Conservation (phyloP, 2,888 invertebrate species). For the Microplitis deprimator region DNA sequence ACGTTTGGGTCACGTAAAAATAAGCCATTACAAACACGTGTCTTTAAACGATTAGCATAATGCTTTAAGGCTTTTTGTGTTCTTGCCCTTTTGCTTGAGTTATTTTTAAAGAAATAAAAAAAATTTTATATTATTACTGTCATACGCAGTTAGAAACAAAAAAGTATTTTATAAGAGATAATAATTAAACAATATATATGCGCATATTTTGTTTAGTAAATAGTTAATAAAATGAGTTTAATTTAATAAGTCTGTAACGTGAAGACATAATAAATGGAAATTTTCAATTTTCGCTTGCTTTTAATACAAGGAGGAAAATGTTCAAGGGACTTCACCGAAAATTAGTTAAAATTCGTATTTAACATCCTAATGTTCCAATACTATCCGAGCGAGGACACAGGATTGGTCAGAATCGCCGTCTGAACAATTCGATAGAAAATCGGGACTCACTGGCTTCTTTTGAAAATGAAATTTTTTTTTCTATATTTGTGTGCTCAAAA, state of each 20-base stretch:
- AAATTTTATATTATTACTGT: background rate
- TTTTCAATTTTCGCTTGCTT: background rate
- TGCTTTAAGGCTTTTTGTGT: constrained; percentile 42
- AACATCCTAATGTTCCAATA: too few species aligned
- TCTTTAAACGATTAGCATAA: constrained; percentile 66
- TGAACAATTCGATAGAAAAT: too few species aligned
- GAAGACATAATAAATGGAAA: background rate
- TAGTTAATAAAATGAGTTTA: background rate
- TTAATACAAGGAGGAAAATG: too few species aligned
- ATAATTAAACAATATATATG: background rate
- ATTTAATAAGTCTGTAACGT: background rate
- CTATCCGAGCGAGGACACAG: too few species aligned
- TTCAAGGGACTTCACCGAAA: too few species aligned
- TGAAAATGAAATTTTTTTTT: too few species aligned
- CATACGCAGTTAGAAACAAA: background rate
- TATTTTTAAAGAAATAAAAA: background rate
- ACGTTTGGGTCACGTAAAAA: constrained; percentile 58
- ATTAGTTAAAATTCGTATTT: too few species aligned
- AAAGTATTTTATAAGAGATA: background rate
- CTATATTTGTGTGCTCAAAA: too few species aligned
- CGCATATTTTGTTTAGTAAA: background rate
- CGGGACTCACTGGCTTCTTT: too few species aligned
- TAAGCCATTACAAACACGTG: constrained; percentile 66
- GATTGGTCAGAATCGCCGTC: too few species aligned
- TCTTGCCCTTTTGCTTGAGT: constrained; percentile 11